These are phyloP conservation scores for Fregata magnificens DNA, from an alignment of 2,113 vertebrate species.

Conservation along the genomic window DNA sequence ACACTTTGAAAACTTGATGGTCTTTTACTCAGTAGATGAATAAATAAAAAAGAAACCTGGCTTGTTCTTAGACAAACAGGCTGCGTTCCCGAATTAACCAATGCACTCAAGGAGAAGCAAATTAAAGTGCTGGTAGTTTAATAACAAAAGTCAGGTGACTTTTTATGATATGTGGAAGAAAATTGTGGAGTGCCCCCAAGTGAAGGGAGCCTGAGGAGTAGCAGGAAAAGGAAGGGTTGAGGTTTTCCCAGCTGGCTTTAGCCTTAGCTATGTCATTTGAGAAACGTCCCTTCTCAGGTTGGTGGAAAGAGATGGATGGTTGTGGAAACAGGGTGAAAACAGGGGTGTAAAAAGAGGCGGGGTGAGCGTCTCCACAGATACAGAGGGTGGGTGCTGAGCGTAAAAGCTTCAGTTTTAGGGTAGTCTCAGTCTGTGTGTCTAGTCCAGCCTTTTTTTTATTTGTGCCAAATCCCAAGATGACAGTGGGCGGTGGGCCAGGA, in stretches of 20 bases:
- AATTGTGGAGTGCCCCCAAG: not conserved
- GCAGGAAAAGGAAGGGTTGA: not conserved
- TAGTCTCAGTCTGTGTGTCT: not conserved
- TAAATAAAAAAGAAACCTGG: not conserved
- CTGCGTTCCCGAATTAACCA: not conserved
- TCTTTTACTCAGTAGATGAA: not conserved
- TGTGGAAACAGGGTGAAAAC: not conserved
- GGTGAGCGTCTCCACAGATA: not conserved
- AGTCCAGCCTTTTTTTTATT: not conserved
- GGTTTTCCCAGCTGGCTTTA: not conserved
- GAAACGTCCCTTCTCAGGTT: not conserved
- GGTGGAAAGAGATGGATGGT: not conserved
- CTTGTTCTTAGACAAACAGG: not conserved
- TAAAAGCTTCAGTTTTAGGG: not conserved
- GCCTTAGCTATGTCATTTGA: not conserved
- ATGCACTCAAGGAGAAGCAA: not conserved
- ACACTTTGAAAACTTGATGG: not conserved
- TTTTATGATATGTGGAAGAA: not conserved
- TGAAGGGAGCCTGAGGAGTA: not conserved
- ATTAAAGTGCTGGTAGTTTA: not conserved
- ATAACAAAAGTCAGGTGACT: not conserved
- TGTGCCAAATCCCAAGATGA: not conserved
- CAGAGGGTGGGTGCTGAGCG: not conserved
- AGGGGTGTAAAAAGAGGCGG: not conserved
- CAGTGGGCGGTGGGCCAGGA: accelerated